A percentile compares a stretch with the other conserved stretches of the same genome.
These are phyloP conservation scores for Erpornis zantholeuca DNA, from an alignment of 2,113 vertebrate genomes.

Conservation along the genomic window DNA sequence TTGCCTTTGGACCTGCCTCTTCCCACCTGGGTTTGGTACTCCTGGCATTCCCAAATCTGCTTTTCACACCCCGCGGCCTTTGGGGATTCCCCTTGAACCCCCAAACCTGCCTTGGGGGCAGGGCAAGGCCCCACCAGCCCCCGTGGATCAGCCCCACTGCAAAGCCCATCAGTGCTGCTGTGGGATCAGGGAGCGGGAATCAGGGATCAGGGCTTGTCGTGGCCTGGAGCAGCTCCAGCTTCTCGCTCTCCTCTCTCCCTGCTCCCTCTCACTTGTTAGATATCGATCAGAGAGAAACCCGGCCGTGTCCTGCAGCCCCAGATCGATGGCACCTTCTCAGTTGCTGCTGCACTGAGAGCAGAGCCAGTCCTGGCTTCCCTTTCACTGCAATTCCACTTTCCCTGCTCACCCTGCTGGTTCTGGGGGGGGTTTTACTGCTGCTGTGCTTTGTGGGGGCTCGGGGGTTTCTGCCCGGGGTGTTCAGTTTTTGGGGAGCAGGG, in stretches of 20 bases:
- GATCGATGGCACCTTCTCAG: neutral
- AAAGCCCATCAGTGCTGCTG: neutral
- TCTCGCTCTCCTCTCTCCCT: neutral
- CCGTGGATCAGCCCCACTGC: neutral
- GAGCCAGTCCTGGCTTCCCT: neutral
- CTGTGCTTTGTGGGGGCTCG: accelerated
- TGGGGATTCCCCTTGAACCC: neutral
- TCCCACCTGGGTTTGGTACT: neutral
- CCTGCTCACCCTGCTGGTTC: accelerated
- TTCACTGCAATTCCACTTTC: neutral
- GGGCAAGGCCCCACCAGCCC: neutral
- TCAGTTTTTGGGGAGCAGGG: neutral
- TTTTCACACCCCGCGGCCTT: neutral
- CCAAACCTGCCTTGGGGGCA: neutral
- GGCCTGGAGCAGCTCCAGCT: neutral
- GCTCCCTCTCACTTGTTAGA: neutral
- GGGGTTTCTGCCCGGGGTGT: neutral
- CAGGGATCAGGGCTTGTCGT: neutral
- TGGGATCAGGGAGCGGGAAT: neutral
- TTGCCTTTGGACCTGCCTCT: neutral
- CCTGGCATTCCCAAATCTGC: neutral
- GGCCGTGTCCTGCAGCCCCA: neutral
- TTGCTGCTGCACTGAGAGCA: accelerated
- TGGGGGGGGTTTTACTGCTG: neutral
- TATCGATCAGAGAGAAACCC: neutral